Base-by-base conservation (phyloP, 2,888 invertebrate genomes). In the Homarus gammarus region DNA sequence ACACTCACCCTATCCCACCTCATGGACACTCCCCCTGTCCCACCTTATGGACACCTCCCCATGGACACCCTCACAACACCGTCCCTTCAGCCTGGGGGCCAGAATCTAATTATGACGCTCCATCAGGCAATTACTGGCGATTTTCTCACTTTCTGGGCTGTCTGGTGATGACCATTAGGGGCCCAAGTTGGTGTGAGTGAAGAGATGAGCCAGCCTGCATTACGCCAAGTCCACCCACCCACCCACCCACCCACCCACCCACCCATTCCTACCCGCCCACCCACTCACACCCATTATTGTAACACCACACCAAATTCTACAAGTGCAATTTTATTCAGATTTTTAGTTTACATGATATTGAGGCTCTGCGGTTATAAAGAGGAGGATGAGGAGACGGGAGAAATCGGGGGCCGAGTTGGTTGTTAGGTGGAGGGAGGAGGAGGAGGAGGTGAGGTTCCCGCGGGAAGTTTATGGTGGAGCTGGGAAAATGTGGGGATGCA, bases 401-500 rank as follows among this genome's bases (percentile, higher is more conserved):
- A 12, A 56, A 56, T 49, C 44, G 56, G 56, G 18, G 56, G 56
- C 3, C 18, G 56, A 3, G 56, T 18, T 6, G 64, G 2, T 15
- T 12, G 56, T 1, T 18, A 56, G 22, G 22, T 15, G 56, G 56
- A 18, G 56, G 56, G 56, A 56, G 56, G 56, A 56, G 56, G 22
- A 27, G 5, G 3, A 27, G 64, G 27, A 27, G 27, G 8, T 8
- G 64, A 27, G 18, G 22, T 44, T 12, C 44, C 12, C 44, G 12
- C 12, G 44, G 44, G 64, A 12, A 64, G 12, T n/a, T 64, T 64
- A 64, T 64, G 64, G 64, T 8, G 27, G 64, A 15, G 15, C 64
- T 27, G 64, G 64, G 27, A 64, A 64, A 64, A 64, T 64, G 64
- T 64, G 64, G 27, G 64, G 64, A 31, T 64, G 64, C 64, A 64